Percentiles rank a stretch among this genome's conserved stretches.
Conservation (phyloP, 2,888 invertebrate species). For the Sphaerophoria rueppellii region DNA sequence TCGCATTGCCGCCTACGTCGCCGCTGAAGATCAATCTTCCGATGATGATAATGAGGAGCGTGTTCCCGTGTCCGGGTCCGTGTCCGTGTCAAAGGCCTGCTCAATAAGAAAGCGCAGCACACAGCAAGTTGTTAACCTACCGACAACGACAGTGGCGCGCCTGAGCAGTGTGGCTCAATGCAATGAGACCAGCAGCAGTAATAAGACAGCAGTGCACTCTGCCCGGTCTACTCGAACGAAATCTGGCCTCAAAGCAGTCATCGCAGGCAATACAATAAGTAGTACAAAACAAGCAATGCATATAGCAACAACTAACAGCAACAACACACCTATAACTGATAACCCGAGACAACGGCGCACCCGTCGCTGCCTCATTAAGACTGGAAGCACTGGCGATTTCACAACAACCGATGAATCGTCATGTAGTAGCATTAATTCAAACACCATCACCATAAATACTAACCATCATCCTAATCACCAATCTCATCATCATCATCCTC, state of each 20-base stretch:
- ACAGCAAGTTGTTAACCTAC: constrained; percentile 29
- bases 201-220: constrained; percentile 44
- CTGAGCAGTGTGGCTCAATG: too few relatives aligned
- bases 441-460: constrained; percentile 33
- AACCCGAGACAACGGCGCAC: constrained; percentile 77
- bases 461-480: constrained; percentile 31
- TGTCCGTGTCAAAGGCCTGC: constrained; percentile 39
- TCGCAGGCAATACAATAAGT: constrained; percentile 54
- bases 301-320: constrained; percentile 35
- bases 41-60: constrained; percentile 49
- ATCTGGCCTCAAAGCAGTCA: constrained; percentile 76
- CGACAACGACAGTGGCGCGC: constrained; percentile 21
- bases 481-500: constrained; percentile 34
- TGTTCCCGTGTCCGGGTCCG: constrained; percentile 26
- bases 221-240: constrained; percentile 76
- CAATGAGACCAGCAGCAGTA: constrained; percentile 60
- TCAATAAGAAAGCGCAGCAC: constrained; percentile 45
- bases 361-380: constrained; percentile 80
- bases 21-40: constrained; percentile 72
- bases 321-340: constrained; percentile 38
- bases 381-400: constrained; percentile 75
- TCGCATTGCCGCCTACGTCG: constrained; percentile 75
- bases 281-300: constrained; percentile 53
- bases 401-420: constrained; percentile 69
- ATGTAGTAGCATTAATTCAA: constrained; percentile 67